phyloP scores from a whole-genome alignment of 2,797 vertebrate species.

The Bovichtus diacanthus region DNA sequence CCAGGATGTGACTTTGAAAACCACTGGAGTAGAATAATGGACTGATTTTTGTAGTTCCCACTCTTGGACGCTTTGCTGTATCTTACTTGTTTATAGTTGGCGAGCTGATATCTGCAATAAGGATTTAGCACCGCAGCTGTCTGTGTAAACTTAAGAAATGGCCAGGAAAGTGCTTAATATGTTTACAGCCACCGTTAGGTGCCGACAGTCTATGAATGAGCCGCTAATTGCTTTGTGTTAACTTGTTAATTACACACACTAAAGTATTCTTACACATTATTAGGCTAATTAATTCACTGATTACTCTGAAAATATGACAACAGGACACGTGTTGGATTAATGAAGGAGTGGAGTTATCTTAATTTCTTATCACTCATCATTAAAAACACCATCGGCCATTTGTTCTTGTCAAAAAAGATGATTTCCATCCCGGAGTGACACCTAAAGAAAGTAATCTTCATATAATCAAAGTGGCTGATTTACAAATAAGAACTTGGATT shows the following conservation, averaged over 20 bases:
- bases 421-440: background rate
- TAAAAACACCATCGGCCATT: conserved; percentile 20
- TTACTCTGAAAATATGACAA: conserved; percentile 52
- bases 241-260: conserved; percentile 73
- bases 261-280: conserved; percentile 62
- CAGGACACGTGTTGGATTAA: conserved; percentile 45
- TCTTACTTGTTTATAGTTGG: conserved; percentile 14
- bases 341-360: conserved; percentile 14
- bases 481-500: background rate
- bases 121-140: background rate
- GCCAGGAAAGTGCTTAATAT: conserved; percentile 25
- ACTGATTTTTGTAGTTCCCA: background rate
- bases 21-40: conserved; percentile 14
- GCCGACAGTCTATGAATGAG: conserved; percentile 46
- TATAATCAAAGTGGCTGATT: background rate
- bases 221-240: conserved; percentile 69
- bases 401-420: background rate
- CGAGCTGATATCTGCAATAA: conserved; percentile 5
- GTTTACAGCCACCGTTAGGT: conserved; percentile 40
- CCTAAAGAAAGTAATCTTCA: background rate
- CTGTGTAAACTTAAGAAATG: conserved; percentile 2
- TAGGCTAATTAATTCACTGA: conserved; percentile 62
- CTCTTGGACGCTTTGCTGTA: background rate
- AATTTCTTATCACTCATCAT: conserved; percentile 25
- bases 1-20: conserved; percentile 42